These are phyloP conservation scores for Spatulosminthurus flaviceps DNA, from an alignment of 2,888 invertebrate species.

Conservation along the genomic window DNA sequence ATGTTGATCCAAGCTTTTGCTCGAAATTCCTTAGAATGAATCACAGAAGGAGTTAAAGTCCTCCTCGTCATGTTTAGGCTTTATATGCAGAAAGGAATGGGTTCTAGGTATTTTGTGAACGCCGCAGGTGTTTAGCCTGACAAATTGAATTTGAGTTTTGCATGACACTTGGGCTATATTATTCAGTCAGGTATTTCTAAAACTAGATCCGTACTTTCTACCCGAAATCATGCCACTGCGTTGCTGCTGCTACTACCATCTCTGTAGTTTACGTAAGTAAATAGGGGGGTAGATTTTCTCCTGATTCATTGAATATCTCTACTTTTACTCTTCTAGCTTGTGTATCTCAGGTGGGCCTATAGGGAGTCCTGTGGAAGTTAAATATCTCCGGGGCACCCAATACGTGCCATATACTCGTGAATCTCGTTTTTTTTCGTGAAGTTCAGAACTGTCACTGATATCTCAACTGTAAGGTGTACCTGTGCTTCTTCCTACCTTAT, in stretches of 20 bases:
- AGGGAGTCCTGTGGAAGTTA: not conserved
- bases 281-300: not conserved
- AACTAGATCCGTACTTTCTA: no score
- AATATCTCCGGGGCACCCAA: not conserved
- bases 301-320: not conserved
- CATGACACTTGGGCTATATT: not conserved
- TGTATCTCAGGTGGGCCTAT: no score
- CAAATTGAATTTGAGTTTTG: slow-evolving; percentile 5
- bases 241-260: no score
- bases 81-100: not conserved
- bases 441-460: not conserved
- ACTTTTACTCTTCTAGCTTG: not conserved
- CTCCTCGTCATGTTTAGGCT: slow-evolving; percentile 2
- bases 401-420: not conserved
- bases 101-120: not conserved
- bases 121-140: slow-evolving; percentile 28
- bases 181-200: not conserved
- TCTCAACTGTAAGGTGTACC: not conserved
- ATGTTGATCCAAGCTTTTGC: slow-evolving; percentile 8
- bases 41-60: not conserved
- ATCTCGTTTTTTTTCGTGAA: not conserved
- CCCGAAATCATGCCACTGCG: no score
- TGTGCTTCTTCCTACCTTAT: not conserved
- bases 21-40: not conserved
- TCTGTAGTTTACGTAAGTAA: not conserved